phyloP scores from a whole-genome alignment of 2,113 vertebrate species.

The Mirounga angustirostris region DNA sequence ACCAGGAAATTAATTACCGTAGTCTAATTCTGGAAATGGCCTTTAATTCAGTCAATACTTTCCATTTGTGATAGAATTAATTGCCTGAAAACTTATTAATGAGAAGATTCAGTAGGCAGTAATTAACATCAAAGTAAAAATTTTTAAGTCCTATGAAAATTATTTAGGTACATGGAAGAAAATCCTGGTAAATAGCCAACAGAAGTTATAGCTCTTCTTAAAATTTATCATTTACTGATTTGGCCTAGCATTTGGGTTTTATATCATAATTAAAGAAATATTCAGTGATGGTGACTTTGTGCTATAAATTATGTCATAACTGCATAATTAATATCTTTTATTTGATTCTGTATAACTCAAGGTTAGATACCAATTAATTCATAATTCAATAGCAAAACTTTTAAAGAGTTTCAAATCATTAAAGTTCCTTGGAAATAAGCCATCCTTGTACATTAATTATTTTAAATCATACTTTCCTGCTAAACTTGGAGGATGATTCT shows the following conservation, averaged over 20 bases:
- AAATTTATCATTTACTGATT: background rate
- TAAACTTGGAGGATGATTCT: conserved; percentile 66
- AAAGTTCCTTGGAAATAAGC: conserved; percentile 63
- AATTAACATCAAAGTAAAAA: conserved; percentile 73
- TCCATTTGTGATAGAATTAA: conserved; percentile 83
- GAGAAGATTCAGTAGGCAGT: conserved; percentile 59
- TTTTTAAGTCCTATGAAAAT: conserved; percentile 3
- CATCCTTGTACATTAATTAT: conserved; percentile 80
- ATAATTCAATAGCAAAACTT: conserved; percentile 63
- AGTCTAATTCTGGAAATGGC: conserved; percentile 81
- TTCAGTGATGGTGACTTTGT: background rate
- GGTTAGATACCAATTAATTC: conserved; percentile 44
- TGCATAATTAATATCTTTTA: conserved; percentile 13
- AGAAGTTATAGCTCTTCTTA: background rate
- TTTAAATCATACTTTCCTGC: conserved; percentile 75
- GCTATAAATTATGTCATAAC: conserved; percentile 3
- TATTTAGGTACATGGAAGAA: background rate
- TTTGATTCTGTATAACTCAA: conserved; percentile 42
- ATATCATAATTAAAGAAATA: conserved; percentile 56
- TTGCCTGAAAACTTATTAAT: conserved; percentile 72
- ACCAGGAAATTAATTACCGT: conserved; percentile 72
- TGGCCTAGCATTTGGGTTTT: background rate
- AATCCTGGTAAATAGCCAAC: background rate
- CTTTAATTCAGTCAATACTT: conserved; percentile 79
- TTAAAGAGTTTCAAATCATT: conserved; percentile 61